phyloP scores from a whole-genome alignment of 2,888 invertebrate genomes.

The Halictus quadricinctus region DNA sequence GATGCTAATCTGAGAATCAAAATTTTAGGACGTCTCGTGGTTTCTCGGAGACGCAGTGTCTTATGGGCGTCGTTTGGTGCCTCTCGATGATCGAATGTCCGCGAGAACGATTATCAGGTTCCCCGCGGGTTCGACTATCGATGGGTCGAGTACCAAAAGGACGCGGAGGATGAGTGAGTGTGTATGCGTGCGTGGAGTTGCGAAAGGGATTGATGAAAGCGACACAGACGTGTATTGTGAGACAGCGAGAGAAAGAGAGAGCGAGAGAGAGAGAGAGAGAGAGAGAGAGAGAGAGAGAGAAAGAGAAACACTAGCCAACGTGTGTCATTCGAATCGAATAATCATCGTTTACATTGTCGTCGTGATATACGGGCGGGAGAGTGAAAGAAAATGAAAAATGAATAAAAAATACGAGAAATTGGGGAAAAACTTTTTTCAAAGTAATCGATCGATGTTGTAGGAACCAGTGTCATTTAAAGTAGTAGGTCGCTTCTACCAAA shows the following conservation, averaged over 20 bases:
- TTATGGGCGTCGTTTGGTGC: conserved; percentile 27
- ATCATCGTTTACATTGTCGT: conserved; percentile 64
- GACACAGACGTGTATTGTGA: not conserved
- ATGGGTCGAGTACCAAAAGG: conserved; percentile 14
- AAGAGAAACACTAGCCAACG: conserved; percentile 57
- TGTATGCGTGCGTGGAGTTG: conserved; percentile 19
- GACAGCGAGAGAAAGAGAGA: not conserved
- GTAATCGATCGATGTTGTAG: conserved; percentile 79
- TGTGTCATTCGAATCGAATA: conserved; percentile 65
- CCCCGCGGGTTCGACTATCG: not conserved
- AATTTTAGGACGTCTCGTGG: conserved; percentile 65
- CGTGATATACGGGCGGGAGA: conserved; percentile 66
- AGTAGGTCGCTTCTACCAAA: conserved; percentile 77
- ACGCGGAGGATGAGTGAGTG: conserved; percentile 30
- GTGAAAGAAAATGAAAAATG: conserved; percentile 39
- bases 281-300: not conserved
- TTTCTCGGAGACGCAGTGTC: conserved; percentile 63
- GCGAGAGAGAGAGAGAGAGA: not conserved
- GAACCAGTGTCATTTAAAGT: conserved; percentile 77
- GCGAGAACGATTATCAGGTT: not conserved
- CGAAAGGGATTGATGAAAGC: not conserved
- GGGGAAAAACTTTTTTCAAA: conserved; percentile 71
- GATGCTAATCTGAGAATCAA: conserved; percentile 74
- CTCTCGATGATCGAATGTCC: not conserved
- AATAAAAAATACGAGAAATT: conserved; percentile 54